Base-by-base conservation (phyloP, 1,140 invertebrate species). In the Solenopsis invicta region DNA sequence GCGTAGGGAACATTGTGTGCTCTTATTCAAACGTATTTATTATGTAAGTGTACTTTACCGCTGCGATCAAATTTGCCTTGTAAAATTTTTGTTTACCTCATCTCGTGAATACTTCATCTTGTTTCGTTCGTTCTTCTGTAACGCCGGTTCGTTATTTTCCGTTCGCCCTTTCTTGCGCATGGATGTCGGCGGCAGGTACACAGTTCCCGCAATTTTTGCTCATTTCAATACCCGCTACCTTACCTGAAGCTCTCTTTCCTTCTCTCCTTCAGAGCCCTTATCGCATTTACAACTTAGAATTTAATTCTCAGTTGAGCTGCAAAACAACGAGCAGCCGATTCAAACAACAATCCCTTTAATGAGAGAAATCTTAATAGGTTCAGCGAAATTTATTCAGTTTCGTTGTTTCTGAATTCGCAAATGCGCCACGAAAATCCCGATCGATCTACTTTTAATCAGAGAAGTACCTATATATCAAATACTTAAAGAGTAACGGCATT, bases 1-100 rank as follows among this genome's bases (percentile, higher is more conserved):
- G 54, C 41, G 48, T 66, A 37, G 29, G 13, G 34, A 62, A 66
- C 50, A 72, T 16, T 21, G 29, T 80, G 41, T 29, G 64, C 52
- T 72, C 61, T 76, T 59, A 86, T 71, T 88, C 59, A 76, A 80
- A 72, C 61, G 66, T 88, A 88, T 82, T 85, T 75, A 75, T 89
- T 88, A 74, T 85, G 84, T 56, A 71, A 50, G 76, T 85, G 62
- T 85, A 80, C 71, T 77, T 59, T 87, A 54, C 67, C 69, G 52
- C 64, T 69, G 75, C 86, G 86, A 89, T 91, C 71, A 90, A 91
- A 92, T 92, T 92, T 92, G 90, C 89, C 90, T 89, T 91, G 86
- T 86, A 88, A 89, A 89, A 88, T 89, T 86, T 86, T 88, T 78
- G 80, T 84, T 74, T 78, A 78, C 67, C 56, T 86, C 61, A 48